Evolutionary conservation across 2,113 vertebrate genomes (phyloP), one percentile per base, ranked within the genome.

Genomic region (Semnornis frantzii): DNA sequence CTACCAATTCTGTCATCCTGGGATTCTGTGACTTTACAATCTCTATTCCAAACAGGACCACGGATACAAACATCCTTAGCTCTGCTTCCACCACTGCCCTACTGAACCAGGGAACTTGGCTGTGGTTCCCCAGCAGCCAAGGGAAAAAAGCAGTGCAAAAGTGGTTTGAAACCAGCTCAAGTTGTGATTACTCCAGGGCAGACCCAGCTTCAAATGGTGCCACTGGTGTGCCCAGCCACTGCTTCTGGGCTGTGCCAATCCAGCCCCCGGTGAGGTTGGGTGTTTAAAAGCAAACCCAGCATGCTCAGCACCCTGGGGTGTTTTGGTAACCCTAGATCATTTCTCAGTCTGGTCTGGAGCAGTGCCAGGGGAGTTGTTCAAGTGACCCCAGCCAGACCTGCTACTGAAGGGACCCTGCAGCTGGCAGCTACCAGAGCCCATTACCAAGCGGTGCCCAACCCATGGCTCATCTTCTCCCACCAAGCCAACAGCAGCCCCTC

Each of bases 291-390:
- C 75, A 89, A 94, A 80, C 75, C 73, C 19, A 90, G 74, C 0
- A 3, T 52, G 18, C 3, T 79, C 39, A 76, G 87, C 74, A 93
- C 27, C 31, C 6, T 28, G 87, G 54, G 58, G 75, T 95, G 93
- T 83, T 95, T 76, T 80, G 87, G 94, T 95, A 96, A 92, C 93
- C 89, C 82, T 63, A 62, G 59, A 65, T 80, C 64, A 15, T 95
- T 96, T 95, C 93, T 93, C 92, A 96, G 31, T 82, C 94, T 73
- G 24, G 42, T 85, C 87, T 91, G 92, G 90, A 94, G 60, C 39
- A 6, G 27, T 66, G 68, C 90, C 93, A 85, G 75, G n/a, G 87
- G n/a, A 89, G 76, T 39, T 95, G 69, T 95, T 85, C 31, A 94
- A 83, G 68, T 8, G 4, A 82, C 39, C 34, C 59, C 71, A 60